Conservation (phyloP, 1,140 invertebrate genomes). For the Venustaconcha ellipsiformis region DNA sequence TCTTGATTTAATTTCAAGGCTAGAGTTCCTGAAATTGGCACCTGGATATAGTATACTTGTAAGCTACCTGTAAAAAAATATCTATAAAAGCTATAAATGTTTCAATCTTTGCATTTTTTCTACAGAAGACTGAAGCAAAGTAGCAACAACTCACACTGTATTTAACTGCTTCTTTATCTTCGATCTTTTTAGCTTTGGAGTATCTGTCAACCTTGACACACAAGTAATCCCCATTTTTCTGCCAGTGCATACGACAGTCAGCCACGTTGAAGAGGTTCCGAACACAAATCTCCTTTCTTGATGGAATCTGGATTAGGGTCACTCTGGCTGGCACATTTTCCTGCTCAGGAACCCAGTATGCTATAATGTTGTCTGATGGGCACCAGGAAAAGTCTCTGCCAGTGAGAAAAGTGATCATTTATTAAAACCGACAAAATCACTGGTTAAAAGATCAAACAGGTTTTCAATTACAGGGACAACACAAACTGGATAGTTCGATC, state of each 20-base stretch:
- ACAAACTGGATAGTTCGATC: no score
- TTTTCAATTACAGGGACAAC: no score
- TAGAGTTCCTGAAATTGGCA: no score
- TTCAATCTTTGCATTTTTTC: no score
- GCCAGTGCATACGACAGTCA: constrained; percentile 99
- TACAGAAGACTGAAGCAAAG: no score
- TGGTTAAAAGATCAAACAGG: no score
- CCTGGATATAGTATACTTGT: no score
- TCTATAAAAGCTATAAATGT: no score
- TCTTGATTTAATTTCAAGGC: no score
- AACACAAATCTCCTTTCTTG: constrained; percentile 89
- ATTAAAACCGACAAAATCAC: neutral
- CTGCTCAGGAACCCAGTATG: constrained; percentile 97
- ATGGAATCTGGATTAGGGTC: constrained; percentile 74
- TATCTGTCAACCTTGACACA: constrained; percentile 99
- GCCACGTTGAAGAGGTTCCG: constrained; percentile 98
- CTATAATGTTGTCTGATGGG: constrained; percentile 94
- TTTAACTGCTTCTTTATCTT: constrained; percentile 80
- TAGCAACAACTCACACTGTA: constrained; percentile 80
- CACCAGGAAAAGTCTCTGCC: constrained; percentile 95
- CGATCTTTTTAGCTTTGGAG: constrained; percentile 91
- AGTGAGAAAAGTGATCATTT: constrained; percentile 16
- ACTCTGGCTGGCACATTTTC: constrained; percentile 77
- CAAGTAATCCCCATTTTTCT: constrained; percentile 96
- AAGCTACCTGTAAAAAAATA: no score